phyloP scores from a whole-genome alignment of 2,888 invertebrate species.

The Lydus trimaculatus region DNA sequence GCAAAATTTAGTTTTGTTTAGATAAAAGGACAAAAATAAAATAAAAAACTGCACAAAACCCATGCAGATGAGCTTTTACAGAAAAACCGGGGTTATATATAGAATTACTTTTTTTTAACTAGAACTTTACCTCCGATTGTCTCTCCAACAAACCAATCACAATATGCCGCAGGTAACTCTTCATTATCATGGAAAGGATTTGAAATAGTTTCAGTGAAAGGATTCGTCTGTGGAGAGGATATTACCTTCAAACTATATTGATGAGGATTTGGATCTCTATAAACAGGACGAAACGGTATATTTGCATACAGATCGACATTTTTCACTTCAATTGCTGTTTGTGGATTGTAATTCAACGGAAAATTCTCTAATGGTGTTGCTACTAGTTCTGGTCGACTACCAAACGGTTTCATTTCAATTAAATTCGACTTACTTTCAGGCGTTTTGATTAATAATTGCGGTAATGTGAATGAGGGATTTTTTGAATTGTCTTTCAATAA shows the following conservation, averaged over 20 bases:
- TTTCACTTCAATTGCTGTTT: constrained; percentile 11
- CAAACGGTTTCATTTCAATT: constrained; percentile 40
- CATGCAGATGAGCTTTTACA: constrained; percentile 55
- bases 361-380: constrained; percentile 51
- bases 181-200: constrained; percentile 40
- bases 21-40: constrained; percentile 46
- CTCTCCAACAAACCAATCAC: constrained; percentile 58
- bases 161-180: constrained; percentile 56
- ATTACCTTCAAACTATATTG: constrained; percentile 32
- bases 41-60: constrained; percentile 42
- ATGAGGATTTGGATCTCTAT: constrained; percentile 36
- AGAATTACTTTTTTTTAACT: constrained; percentile 7
- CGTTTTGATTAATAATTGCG: constrained; percentile 53
- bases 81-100: constrained; percentile 26
- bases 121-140: constrained; percentile 54
- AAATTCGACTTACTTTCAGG: constrained; percentile 37
- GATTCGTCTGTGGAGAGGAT: constrained; percentile 26
- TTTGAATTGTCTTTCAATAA: constrained; percentile 19
- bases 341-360: constrained; percentile 51
- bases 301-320: constrained; percentile 54
- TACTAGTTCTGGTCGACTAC: constrained; percentile 49
- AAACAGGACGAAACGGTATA: constrained; percentile 56
- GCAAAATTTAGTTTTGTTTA: constrained; percentile 47
- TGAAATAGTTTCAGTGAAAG: constrained; percentile 39
- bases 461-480: constrained; percentile 55